Base-by-base conservation (phyloP, 2,113 vertebrate species). In the Clupea harengus region DNA sequence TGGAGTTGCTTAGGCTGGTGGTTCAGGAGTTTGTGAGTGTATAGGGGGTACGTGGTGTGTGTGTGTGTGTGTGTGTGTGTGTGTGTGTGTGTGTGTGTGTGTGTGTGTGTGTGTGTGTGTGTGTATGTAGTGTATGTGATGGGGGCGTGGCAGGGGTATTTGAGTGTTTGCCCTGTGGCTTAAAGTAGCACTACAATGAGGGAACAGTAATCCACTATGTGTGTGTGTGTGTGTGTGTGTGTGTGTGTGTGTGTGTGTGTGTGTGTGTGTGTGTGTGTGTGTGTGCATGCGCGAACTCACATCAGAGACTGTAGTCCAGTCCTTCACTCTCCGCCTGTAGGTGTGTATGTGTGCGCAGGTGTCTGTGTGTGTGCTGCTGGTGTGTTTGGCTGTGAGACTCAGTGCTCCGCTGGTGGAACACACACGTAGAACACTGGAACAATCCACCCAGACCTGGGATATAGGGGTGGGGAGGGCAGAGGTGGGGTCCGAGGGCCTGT, bases 311-410 rank as follows among this genome's bases (percentile, higher is more conserved):
- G 95, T 89, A 86, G 90, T 50, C 82, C 87, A 90, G 84, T 97
- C 95, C 92, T 90, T 93, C 75, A 95, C 94, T 87, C 94, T 95
- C 91, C 95, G 96, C 90, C 95, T 94, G 88, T 96, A 96, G 84
- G 96, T 88, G 54, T 91, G 88, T 84, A 98, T 92, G 54, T 91
- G 90, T 0, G 92, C 92, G 87, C 96, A 82, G 78, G 89, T 88
- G n/a, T 94, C 89, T 80, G 91, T 88, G 50, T 90, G 89, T 0
- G 90, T 81, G 0, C 85, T 91, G 28, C 11, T 17, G 72, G 72
- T 78, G 85, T 91, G 92, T 57, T 89, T 93, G 6, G 95, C 85
- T 0, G 96, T 97, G 91, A 98, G 91, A 1, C 83, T 92, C 85
- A 96, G 81, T 1, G 92, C 94, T 88, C 92, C 91, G 0, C 92